These are phyloP conservation scores for Poeciliopsis occidentalis DNA, from an alignment of 2,113 vertebrate species.

Conservation along the genomic window DNA sequence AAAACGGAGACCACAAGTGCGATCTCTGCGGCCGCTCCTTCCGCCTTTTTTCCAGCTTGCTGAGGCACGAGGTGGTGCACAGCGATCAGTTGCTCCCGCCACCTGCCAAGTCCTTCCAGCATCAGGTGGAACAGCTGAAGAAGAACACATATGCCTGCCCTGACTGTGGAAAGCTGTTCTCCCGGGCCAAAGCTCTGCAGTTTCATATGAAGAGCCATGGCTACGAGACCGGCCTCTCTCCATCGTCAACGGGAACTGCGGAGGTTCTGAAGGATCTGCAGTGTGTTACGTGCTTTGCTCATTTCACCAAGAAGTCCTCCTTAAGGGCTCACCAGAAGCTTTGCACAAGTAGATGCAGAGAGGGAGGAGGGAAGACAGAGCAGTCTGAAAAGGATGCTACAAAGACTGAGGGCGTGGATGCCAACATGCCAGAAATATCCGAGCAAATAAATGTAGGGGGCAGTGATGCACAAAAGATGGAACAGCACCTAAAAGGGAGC, in stretches of 20 bases:
- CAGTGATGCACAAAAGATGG: background rate
- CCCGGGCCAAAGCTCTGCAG: conserved; percentile 81
- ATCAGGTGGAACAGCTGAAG: conserved; percentile 80
- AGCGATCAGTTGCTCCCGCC: conserved; percentile 63
- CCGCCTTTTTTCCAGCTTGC: conserved; percentile 78
- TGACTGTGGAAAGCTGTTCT: conserved; percentile 80
- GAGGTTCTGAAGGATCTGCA: conserved; percentile 49
- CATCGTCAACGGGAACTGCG: conserved; percentile 38
- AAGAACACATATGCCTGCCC: conserved; percentile 81
- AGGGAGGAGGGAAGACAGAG: background rate
- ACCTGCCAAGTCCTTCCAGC: conserved; percentile 78
- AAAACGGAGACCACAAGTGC: conserved; percentile 76
- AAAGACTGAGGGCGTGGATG: background rate
- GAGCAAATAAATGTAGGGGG: conserved; percentile 7
- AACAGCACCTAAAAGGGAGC: background rate
- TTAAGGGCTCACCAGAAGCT: conserved; percentile 72
- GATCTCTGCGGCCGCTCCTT: conserved; percentile 78
- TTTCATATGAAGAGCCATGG: conserved; percentile 84
- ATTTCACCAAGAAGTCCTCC: conserved; percentile 69
- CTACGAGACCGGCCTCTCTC: conserved; percentile 68
- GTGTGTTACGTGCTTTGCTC: conserved; percentile 65
- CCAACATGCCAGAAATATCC: background rate
- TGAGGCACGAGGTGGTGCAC: conserved; percentile 79
- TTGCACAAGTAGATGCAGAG: conserved; percentile 60
- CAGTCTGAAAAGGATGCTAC: background rate